Conservation (phyloP, 2,113 vertebrate genomes). For the Tricholaema leucomelas region DNA sequence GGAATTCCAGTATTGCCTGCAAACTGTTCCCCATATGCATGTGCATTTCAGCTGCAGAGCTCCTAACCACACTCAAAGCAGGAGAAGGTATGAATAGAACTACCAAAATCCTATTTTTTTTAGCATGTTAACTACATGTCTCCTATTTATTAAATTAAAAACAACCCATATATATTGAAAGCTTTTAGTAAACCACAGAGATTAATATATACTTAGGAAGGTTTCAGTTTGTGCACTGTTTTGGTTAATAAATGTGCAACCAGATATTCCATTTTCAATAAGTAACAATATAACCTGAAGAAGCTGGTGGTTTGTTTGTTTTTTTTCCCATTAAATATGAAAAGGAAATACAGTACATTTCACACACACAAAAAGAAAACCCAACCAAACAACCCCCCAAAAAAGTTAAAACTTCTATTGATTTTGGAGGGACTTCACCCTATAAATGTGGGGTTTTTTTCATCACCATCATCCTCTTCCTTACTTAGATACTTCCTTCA, state of each 20-base stretch:
- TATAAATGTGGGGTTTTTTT: background rate
- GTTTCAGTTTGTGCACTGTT: background rate
- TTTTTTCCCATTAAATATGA: background rate
- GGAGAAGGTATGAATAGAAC: background rate
- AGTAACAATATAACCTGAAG: background rate
- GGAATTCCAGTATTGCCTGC: background rate
- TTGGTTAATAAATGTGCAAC: slow-evolving; percentile 15
- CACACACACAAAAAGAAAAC: too few species aligned
- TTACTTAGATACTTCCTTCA: background rate
- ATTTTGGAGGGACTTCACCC: background rate
- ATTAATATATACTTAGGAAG: slow-evolving; percentile 3
- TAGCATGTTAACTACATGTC: background rate
- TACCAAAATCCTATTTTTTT: background rate
- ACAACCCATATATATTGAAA: background rate
- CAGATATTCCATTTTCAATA: background rate
- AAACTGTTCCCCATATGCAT: background rate
- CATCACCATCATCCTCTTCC: background rate
- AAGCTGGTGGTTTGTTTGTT: background rate
- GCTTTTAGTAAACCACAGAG: background rate
- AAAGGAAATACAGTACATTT: background rate
- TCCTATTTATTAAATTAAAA: background rate
- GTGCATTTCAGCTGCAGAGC: background rate
- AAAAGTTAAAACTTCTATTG: background rate
- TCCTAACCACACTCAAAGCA: rapidly evolving
- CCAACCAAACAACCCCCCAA: too few species aligned